phyloP scores from a whole-genome alignment of 2,888 invertebrate species.

The Lepeophtheirus nordmannii region DNA sequence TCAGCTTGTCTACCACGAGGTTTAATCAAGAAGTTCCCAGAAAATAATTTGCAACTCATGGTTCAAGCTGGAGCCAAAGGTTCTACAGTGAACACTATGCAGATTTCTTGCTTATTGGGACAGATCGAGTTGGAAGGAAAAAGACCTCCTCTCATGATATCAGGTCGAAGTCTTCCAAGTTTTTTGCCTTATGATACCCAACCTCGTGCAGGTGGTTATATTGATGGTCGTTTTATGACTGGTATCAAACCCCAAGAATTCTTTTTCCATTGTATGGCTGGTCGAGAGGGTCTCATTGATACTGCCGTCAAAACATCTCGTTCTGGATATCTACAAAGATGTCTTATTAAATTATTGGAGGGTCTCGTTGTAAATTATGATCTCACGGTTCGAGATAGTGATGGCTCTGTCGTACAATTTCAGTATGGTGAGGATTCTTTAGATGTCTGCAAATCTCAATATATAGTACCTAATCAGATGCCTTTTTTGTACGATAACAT shows the following conservation, averaged over 20 bases:
- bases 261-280: constrained; percentile 99
- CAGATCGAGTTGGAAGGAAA: constrained; percentile 98
- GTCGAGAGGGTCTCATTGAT: constrained; percentile 95
- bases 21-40: constrained; percentile 68
- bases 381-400: constrained; percentile 84
- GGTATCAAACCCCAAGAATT: constrained; percentile 97
- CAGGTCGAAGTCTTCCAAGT: constrained; percentile 73
- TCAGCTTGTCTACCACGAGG: constrained; percentile 39
- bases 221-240: constrained; percentile 89
- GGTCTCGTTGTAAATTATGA: constrained; percentile 84
- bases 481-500: constrained; percentile 67
- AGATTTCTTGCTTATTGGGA: constrained; percentile 91
- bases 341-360: constrained; percentile 93
- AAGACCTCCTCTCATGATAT: constrained; percentile 83
- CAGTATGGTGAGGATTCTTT: constrained; percentile 84
- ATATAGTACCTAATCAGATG: constrained; percentile 56
- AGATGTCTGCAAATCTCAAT: constrained; percentile 73
- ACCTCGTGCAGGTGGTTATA: constrained; percentile 87
- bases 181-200: constrained; percentile 72
- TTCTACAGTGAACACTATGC: constrained; percentile 93
- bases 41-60: constrained; percentile 95
- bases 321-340: constrained; percentile 91
- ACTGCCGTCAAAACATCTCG: constrained; percentile 92
- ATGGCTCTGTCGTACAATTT: constrained; percentile 79
- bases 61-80: constrained; percentile 97